Conservation (phyloP, 1,140 invertebrate genomes). For the Teleopsis dalmanni region DNA sequence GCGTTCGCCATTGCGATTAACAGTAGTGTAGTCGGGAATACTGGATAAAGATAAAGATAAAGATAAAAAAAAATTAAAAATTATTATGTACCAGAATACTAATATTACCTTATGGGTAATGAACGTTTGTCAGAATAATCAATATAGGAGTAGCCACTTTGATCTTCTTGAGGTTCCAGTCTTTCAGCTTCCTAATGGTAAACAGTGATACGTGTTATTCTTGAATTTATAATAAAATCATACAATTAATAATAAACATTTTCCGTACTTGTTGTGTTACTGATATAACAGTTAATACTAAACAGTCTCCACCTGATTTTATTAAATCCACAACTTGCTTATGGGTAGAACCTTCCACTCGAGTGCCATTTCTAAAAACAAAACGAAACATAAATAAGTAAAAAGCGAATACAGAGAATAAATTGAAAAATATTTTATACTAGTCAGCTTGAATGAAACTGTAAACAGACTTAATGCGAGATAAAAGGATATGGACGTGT, state of each 20-base stretch:
- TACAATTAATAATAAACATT: neutral
- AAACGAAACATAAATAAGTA: too few relatives aligned
- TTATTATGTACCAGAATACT: neutral
- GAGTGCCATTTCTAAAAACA: constrained; percentile 85
- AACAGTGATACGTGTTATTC: too few relatives aligned
- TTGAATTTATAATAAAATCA: neutral
- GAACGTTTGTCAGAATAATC: constrained; percentile 98
- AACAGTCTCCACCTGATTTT: constrained; percentile 93
- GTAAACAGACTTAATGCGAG: too few relatives aligned
- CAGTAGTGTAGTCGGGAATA: constrained; percentile 86
- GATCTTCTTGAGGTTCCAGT: constrained; percentile 81
- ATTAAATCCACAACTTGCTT: constrained; percentile 99
- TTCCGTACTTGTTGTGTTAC: constrained; percentile 62
- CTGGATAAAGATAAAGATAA: constrained; percentile 47
- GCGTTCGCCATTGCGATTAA: constrained; percentile 73
- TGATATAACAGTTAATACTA: constrained; percentile 93
- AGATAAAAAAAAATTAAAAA: neutral
- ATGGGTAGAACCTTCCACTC: constrained; percentile 97
- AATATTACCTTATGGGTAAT: constrained; percentile 65
- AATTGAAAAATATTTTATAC: neutral
- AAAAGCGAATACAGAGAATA: neutral
- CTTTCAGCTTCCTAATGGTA: constrained; percentile 81
- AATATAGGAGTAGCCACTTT: constrained; percentile 79
- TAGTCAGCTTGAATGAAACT: too few relatives aligned
- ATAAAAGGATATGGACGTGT: too few relatives aligned